Base-by-base conservation (phyloP, 92 coral and sea anemone species). In the Actinernus sp. region DNA sequence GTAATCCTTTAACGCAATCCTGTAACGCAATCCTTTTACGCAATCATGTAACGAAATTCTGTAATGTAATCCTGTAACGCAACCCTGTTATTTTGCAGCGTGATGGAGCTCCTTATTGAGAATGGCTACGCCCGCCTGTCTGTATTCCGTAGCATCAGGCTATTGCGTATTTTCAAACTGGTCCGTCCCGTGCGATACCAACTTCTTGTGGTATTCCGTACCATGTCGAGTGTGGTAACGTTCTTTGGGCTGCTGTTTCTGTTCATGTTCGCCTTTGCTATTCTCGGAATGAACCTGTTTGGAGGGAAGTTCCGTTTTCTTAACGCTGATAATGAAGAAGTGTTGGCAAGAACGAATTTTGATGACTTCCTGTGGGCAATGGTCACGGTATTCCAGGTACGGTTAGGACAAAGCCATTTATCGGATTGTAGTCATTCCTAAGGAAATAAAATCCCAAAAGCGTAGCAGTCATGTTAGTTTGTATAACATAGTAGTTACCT, bases 161-260 rank as follows among this genome's bases (percentile, higher is more conserved):
- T 94, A 22, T 79, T 94, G 33, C 93, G 98, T 29, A 94, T 94
- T 56, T 94, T 94, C 83, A 92, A 92, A 38, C 98, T 94, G 30
- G 96, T 94, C 34, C 90, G 98, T 38, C 98, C 98, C 28, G 93
- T 94, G 37, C 89, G 97, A n/a, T 85, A 83, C 67, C 98, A 94
- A 68, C 84, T 94, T 18, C 69, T 94, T 3, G 91, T 94, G 30
- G 82, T 94, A 51, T 55, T 94, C 10, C 96, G 72, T 29, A 94
- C 98, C 1, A 94, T 91, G 98, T 74, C 88, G 36, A 94, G 98
- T 63, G 98, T 94, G 20, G 85, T 94, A 49, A 94, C 98, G 1
- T 94, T 94, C 75, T 83, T 88, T 26, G 97, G 97, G 13, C 87
- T 94, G 14, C 79, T 94, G 26, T 94, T 87, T 59, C 92, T 94